These are phyloP conservation scores for Diorhabda elongata DNA, from an alignment of 1,140 invertebrate species.

Conservation along the genomic window DNA sequence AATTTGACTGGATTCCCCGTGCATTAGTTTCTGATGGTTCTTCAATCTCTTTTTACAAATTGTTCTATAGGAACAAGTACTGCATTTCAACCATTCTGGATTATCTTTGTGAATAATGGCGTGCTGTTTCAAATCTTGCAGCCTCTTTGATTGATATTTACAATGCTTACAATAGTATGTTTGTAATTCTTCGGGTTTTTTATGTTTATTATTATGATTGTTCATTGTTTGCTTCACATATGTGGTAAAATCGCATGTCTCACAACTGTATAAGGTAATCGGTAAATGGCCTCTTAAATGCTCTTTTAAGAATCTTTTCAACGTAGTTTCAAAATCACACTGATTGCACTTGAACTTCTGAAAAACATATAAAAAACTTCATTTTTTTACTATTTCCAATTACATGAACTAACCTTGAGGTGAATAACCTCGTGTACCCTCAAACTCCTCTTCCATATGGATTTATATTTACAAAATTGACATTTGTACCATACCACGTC, in stretches of 20 bases:
- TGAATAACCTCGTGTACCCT: slow-evolving; percentile 7
- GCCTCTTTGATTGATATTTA: neutral
- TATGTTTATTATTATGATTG: neutral
- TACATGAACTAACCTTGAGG: slow-evolving; percentile 3
- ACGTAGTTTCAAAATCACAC: slow-evolving; percentile 6
- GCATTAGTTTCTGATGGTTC: slow-evolving; percentile 1
- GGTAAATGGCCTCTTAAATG: slow-evolving; percentile 2
- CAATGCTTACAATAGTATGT: neutral
- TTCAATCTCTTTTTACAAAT: slow-evolving; percentile 2
- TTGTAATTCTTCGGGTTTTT: neutral
- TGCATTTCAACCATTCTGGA: neutral
- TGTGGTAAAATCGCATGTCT: neutral
- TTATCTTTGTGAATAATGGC: slow-evolving; percentile 1
- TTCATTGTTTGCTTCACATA: neutral
- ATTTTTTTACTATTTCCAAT: neutral
- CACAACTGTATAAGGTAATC: neutral
- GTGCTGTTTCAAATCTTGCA: slow-evolving; percentile 3
- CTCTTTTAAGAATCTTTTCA: neutral
- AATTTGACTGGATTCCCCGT: neutral
- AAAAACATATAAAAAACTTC: neutral
- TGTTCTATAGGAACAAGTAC: slow-evolving; percentile 4
- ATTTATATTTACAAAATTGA: neutral
- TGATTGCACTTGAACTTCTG: slow-evolving; percentile 8
- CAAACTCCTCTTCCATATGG: slow-evolving; percentile 8
- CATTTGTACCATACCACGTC: neutral